Base-by-base conservation (phyloP, 2,888 invertebrate species). In the Caenorhabditis sp. region DNA sequence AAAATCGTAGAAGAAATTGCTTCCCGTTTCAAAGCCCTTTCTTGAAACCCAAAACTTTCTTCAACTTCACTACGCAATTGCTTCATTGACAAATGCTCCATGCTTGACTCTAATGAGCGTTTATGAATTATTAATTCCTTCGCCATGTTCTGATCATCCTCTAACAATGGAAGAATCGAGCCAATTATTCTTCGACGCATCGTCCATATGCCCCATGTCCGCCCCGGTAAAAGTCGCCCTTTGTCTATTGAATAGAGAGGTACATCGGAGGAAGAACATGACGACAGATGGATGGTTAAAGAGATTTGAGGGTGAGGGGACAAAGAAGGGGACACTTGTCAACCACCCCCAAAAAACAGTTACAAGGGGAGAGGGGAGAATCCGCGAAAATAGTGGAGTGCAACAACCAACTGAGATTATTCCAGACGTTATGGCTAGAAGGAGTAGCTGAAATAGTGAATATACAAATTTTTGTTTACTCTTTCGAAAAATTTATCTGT, bases 271-370 rank as follows among this genome's bases (percentile, higher is more conserved):
- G 12, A 26, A 19, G 49, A 49, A 51, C 59, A 72, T 77, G 69
- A 79, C 56, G 79, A 70, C 79, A 70, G 72, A 79, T 79, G 70
- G 41, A 47, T 47, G 31, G 35, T n/a, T n/a, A n/a, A n/a, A n/a
- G 41, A 22, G 38, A 38, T 28, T 14, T 12, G 14, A 31, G 38
- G 19, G 68, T 16, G 38, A 38, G 12, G 38, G 38, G 38, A 19
- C 19, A 49, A 49, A 49, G 19, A 49, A 49, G 12, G 24, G 54
- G 22, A 26, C n/a, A n/a, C n/a, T n/a, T n/a, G n/a, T 14, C 8
- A 54, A 54, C 22, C 8, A 54, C 24, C 22, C 31, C n/a, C n/a
- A n/a, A 31, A 4, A 4, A 31, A 31, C 31, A 7, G 7, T 31
- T 6, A 31, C 7, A 7, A 31, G 31, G 59, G 59, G 59, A 59